A percentile compares a stretch with the other conserved stretches of the same genome.
Evolutionary conservation across 2,113 vertebrate species (phyloP).

Genomic region (Bufo bufo): DNA sequence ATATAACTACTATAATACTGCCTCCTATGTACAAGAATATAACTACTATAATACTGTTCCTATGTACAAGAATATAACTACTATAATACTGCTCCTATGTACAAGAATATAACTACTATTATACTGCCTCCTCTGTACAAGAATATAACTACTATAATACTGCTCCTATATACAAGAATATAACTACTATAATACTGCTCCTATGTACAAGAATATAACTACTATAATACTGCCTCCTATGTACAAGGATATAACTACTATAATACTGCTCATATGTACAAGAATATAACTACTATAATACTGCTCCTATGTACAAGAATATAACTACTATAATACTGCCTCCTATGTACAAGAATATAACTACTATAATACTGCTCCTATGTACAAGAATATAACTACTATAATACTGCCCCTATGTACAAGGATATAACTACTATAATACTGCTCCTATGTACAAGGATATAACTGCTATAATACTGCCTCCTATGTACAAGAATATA

Average conservation of each 20-base stretch:
- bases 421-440: background rate
- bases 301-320: background rate
- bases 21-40: background rate
- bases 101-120: background rate
- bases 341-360: too few species aligned
- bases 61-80: conserved; percentile 9
- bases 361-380: too few species aligned
- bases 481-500: too few species aligned
- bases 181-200: background rate
- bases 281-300: background rate
- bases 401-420: too few species aligned
- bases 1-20: background rate
- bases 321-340: too few species aligned
- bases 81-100: background rate
- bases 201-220: background rate
- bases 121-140: too few species aligned
- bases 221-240: background rate
- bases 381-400: too few species aligned
- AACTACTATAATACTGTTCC: background rate
- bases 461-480: too few species aligned
- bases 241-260: background rate
- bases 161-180: background rate
- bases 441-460: background rate
- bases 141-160: background rate
- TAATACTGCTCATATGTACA: background rate